Conservation (phyloP, 2,797 vertebrate genomes). For the Anableps anableps region DNA sequence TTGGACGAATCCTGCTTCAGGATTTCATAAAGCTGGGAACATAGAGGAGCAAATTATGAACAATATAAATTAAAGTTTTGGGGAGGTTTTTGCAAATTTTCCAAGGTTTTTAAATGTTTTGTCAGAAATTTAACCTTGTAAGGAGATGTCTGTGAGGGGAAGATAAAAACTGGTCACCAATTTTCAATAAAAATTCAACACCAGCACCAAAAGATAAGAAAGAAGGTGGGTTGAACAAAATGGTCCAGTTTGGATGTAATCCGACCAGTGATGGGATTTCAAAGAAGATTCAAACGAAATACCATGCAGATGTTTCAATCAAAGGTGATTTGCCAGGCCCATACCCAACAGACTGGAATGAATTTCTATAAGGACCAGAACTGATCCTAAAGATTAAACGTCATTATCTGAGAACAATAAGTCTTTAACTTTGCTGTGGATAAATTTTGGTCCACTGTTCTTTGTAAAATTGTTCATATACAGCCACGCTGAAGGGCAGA, state of each 20-base stretch:
- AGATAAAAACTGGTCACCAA: no score
- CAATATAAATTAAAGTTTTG: no score
- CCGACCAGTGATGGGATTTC: not conserved
- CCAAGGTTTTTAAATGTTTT: not conserved
- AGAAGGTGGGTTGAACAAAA: no score
- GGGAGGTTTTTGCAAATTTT: not conserved
- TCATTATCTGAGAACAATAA: no score
- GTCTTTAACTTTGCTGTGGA: no score
- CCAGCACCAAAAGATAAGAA: not conserved
- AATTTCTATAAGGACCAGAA: no score
- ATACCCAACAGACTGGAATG: no score
- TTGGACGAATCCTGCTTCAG: not conserved
- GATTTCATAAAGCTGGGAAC: not conserved
- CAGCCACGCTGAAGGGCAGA: no score
- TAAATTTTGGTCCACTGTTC: no score
- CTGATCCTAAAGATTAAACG: no score
- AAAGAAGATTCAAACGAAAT: not conserved
- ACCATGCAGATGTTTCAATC: not conserved
- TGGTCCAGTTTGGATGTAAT: not conserved
- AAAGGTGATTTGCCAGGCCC: not conserved
- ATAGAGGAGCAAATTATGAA: no score
- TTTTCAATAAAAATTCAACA: not conserved
- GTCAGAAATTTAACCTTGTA: not conserved
- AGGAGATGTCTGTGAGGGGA: not conserved
- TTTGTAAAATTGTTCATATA: no score